These are phyloP conservation scores for Rhadinocentrus ornatus DNA, from an alignment of 2,797 vertebrate genomes.

Conservation along the genomic window DNA sequence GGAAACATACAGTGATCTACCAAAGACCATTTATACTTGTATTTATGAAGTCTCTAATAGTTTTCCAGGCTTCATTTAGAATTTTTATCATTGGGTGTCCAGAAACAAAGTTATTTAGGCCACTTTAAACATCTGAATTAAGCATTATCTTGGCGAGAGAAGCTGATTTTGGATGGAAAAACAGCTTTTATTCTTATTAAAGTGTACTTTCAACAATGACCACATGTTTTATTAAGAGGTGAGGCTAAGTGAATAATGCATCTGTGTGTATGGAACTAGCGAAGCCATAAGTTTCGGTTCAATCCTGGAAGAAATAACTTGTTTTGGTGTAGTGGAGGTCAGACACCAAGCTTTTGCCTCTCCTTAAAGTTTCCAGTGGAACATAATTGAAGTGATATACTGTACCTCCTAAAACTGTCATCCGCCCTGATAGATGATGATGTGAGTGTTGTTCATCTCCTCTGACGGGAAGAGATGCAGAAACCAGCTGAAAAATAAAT, in stretches of 20 bases:
- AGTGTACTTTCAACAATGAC: background rate
- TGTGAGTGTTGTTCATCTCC: background rate
- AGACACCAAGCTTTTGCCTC: background rate
- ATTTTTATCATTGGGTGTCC: too few species aligned
- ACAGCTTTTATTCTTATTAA: background rate
- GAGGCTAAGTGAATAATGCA: background rate
- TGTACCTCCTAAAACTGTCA: background rate
- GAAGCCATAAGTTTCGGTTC: too few species aligned
- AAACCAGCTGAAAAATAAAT: slow-evolving; percentile 1
- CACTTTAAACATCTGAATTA: too few species aligned
- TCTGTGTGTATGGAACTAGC: background rate
- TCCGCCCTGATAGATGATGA: background rate
- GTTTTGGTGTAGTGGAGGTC: background rate
- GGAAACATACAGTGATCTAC: too few species aligned
- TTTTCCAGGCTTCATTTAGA: too few species aligned
- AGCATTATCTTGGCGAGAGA: too few species aligned
- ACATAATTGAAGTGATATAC: background rate
- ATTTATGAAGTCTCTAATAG: too few species aligned
- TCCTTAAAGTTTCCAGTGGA: background rate
- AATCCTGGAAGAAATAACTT: too few species aligned
- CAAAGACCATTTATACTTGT: too few species aligned
- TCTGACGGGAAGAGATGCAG: slow-evolving; percentile 1
- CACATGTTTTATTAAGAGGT: slow-evolving; percentile 13
- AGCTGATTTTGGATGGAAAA: too few species aligned
- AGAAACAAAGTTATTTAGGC: too few species aligned